Base-by-base conservation (phyloP, 2,113 vertebrate genomes). In the Rhombomys opimus region DNA sequence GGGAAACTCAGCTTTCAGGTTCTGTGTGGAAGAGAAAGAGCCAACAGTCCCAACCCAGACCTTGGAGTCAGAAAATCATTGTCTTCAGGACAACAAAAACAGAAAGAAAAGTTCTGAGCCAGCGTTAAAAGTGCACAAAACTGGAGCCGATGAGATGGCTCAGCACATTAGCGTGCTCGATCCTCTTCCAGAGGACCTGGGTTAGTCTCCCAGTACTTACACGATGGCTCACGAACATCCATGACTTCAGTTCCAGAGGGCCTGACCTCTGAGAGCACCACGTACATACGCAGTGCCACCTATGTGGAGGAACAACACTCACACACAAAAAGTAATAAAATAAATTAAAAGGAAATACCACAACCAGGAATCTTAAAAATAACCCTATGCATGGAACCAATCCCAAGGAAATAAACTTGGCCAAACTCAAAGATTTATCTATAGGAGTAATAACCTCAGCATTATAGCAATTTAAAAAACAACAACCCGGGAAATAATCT, bases 41-140 rank as follows among this genome's bases (percentile, higher is more conserved):
- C 75, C 63, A 77, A 91, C 38, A 78, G 35, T 92, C 68, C 84
- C 82, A 97, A n/a, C 52, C 93, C 46, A 95, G 86, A 70, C 95
- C 86, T 90, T 67, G 95, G 93, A 97, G 90, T 91, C 94, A 95
- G 89, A 96, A 94, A 97, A 91, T 94, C 75, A 46, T 87, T 96
- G 89, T 57, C 68, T 95, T 80, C 14, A 63, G 87, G 87, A 90
- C 50, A 94, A 87, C 30, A 85, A 87, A 75, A 73, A 77, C 59
- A 94, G 72, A 93, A 86, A 92, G 90, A 70, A 84, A 95, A 94
- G 90, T 81, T 97, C 76, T 52, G 50, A 94, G 91, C 90, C 67
- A 87, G 90, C 77, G 63, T 95, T 95, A 80, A 95, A 92, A 88
- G 95, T 96, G 59, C 94, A 77, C 86, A 94, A 87, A 38, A 27